Percentiles rank a stretch among this genome's conserved stretches.
phyloP scores from a whole-genome alignment of 2,797 vertebrate species.

The Betta splendens region DNA sequence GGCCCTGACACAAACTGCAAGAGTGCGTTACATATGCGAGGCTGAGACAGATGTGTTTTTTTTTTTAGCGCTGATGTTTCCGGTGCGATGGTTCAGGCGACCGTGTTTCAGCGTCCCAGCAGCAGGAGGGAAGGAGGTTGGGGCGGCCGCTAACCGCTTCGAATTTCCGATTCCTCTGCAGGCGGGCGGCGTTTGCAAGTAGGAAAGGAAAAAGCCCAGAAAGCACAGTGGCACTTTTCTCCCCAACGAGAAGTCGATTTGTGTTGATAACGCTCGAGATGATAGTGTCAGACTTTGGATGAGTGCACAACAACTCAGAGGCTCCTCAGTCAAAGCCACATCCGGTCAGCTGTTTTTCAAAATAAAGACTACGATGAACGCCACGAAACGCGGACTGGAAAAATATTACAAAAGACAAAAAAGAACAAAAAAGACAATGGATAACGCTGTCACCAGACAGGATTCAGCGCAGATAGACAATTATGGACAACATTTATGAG shows the following conservation, averaged over 20 bases:
- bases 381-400: too few species aligned
- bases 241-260: too few species aligned
- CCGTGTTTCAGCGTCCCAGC: slow-evolving; percentile 24
- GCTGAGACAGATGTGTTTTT: slow-evolving; percentile 1
- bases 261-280: too few species aligned
- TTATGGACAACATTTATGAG: too few species aligned
- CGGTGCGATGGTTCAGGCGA: slow-evolving; percentile 13
- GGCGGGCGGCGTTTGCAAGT: slow-evolving; percentile 12
- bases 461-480: too few species aligned
- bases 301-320: too few species aligned
- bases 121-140: slow-evolving; percentile 7
- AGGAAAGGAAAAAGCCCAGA: neutral
- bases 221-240: too few species aligned
- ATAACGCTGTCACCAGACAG: too few species aligned
- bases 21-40: neutral
- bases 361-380: slow-evolving; percentile 25
- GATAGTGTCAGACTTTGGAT: rapidly evolving
- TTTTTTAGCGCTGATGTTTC: slow-evolving; percentile 37
- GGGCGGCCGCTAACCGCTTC: slow-evolving; percentile 16
- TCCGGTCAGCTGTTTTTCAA: slow-evolving; percentile 46
- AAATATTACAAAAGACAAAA: neutral
- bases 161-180: slow-evolving; percentile 49
- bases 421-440: too few species aligned
- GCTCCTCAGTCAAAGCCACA: neutral
- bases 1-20: neutral